These are phyloP conservation scores for Mizuhopecten yessoensis DNA, from an alignment of 1,140 invertebrate species.

Conservation along the genomic window DNA sequence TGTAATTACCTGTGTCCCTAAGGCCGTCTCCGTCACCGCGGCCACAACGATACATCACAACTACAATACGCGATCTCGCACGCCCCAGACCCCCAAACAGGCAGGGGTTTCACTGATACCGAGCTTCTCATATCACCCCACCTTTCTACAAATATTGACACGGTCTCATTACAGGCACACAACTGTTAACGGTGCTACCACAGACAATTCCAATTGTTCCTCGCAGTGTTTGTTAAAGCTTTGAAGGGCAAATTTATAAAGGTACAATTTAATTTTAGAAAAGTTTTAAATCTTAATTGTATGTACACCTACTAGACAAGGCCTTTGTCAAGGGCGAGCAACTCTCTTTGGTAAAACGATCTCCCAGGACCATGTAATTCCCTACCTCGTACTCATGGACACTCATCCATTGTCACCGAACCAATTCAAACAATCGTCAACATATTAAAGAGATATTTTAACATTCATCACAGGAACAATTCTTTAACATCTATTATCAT, in stretches of 20 bases:
- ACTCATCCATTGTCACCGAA: neutral
- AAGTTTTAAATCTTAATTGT: slow-evolving; percentile 40
- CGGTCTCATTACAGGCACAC: neutral
- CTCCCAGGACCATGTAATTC: neutral
- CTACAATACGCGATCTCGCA: slow-evolving; percentile 15
- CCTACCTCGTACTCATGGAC: neutral
- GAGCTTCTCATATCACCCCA: neutral
- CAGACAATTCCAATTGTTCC: slow-evolving; percentile 11
- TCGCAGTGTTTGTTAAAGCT: slow-evolving; percentile 23
- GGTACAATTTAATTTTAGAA: slow-evolving; percentile 29
- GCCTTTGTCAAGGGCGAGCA: slow-evolving; percentile 36
- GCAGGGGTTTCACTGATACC: neutral
- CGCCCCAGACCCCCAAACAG: slow-evolving; percentile 17
- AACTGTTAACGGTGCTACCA: neutral
- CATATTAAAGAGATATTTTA: slow-evolving; percentile 30
- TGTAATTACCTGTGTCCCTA: slow-evolving; percentile 18
- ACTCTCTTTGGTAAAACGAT: slow-evolving; percentile 22
- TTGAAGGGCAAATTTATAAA: slow-evolving; percentile 28
- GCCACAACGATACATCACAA: slow-evolving; percentile 37
- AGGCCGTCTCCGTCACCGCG: neutral
- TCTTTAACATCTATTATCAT: neutral
- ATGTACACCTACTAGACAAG: slow-evolving; percentile 31
- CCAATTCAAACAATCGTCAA: slow-evolving; percentile 23
- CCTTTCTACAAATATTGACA: slow-evolving; percentile 28
- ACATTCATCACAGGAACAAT: slow-evolving; percentile 10